A percentile compares a stretch with the other conserved stretches of the same genome.
Conservation (phyloP, 2,113 vertebrate genomes). For the Tapirus terrestris region DNA sequence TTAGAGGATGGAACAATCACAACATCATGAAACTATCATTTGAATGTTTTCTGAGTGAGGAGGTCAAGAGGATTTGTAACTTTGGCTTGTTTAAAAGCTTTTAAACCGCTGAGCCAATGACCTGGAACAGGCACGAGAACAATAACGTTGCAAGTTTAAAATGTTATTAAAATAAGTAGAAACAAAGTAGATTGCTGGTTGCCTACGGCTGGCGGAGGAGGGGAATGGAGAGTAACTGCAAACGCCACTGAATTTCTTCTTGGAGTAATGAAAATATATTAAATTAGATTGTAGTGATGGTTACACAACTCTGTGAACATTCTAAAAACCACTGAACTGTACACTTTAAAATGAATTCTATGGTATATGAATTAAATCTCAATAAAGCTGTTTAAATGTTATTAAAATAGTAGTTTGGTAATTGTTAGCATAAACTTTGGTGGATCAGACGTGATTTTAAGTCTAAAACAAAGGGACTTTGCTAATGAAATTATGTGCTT, state of each 20-base stretch:
- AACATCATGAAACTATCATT: slow-evolving; percentile 87
- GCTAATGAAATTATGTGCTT: slow-evolving; percentile 67
- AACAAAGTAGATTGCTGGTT: slow-evolving; percentile 39
- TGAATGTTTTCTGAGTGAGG: slow-evolving; percentile 68
- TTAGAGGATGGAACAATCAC: slow-evolving; percentile 93
- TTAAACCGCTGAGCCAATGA: slow-evolving; percentile 80
- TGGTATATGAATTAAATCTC: background rate
- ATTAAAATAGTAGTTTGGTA: slow-evolving; percentile 45
- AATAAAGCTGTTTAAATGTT: slow-evolving; percentile 61
- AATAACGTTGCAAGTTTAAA: slow-evolving; percentile 37
- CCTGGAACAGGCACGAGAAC: slow-evolving; percentile 61
- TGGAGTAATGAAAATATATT: slow-evolving; percentile 2
- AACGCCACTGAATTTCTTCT: slow-evolving; percentile 41
- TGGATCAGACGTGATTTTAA: slow-evolving; percentile 56
- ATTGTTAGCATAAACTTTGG: slow-evolving; percentile 61
- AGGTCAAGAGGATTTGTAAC: slow-evolving; percentile 75
- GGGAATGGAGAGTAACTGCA: background rate
- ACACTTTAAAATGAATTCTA: slow-evolving; percentile 51
- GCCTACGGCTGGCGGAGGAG: background rate
- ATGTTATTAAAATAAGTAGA: slow-evolving; percentile 57
- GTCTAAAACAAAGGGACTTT: slow-evolving; percentile 77
- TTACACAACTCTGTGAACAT: background rate
- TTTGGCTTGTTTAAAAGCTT: slow-evolving; percentile 67
- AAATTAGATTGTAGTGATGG: background rate
- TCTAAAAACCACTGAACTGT: slow-evolving; percentile 1